Evolutionary conservation across 2,113 vertebrate genomes (phyloP).

Genomic region (Bubo blakistoni): DNA sequence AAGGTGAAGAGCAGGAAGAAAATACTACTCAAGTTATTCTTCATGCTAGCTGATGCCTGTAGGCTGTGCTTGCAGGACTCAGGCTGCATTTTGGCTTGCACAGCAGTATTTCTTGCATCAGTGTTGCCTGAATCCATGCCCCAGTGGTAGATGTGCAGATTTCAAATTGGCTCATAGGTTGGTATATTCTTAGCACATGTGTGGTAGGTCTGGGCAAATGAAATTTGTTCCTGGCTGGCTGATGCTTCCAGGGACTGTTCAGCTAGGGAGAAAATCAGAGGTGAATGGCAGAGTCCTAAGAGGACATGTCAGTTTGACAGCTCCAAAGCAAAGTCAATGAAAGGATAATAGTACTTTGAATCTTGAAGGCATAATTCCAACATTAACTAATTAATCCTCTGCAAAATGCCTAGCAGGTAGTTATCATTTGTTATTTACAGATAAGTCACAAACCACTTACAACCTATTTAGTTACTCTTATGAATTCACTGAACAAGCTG

Average conservation of each 20-base stretch:
- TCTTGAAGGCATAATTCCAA: background rate
- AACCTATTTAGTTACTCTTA: background rate
- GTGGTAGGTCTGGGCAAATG: background rate
- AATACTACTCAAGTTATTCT: background rate
- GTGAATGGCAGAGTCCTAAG: background rate
- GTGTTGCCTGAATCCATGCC: background rate
- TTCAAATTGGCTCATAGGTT: background rate
- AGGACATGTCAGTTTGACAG: background rate
- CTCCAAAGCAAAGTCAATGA: background rate
- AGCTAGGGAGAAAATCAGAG: background rate
- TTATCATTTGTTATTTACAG: background rate
- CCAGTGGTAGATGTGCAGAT: background rate
- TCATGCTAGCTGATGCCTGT: background rate
- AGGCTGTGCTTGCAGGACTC: background rate
- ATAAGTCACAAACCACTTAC: background rate
- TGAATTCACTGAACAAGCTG: background rate
- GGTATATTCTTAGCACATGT: background rate
- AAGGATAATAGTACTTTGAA: background rate
- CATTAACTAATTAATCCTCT: background rate
- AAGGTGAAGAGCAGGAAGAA: background rate
- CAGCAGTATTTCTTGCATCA: background rate
- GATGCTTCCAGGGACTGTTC: background rate
- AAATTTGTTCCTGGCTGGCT: background rate
- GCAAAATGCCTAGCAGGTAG: background rate
- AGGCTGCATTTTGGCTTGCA: background rate